A percentile compares a stretch with the other conserved stretches of the same genome.
phyloP scores from a whole-genome alignment of 2,113 vertebrate genomes.

The Proteles cristata region DNA sequence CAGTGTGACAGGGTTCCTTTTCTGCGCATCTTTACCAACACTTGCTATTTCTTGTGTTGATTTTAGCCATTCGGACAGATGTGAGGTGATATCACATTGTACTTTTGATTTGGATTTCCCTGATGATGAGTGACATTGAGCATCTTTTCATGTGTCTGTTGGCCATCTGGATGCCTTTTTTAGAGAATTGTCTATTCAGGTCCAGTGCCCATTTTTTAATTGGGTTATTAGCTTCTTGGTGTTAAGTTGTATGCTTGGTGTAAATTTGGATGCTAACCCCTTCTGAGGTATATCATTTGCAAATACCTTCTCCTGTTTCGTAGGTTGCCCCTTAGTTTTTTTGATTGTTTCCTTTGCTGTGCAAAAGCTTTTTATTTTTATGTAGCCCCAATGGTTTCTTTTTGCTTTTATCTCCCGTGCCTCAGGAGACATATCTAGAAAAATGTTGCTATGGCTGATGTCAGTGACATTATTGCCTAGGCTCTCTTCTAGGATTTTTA shows the following conservation, averaged over 20 bases:
- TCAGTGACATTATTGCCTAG: background rate
- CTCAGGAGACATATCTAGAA: background rate
- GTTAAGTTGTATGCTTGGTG: background rate
- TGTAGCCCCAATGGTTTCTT: background rate
- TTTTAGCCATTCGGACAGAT: background rate
- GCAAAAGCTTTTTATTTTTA: background rate
- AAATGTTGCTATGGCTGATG: background rate
- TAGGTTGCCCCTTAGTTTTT: background rate
- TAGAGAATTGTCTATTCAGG: background rate
- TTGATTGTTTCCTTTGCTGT: background rate
- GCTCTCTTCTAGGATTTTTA: background rate
- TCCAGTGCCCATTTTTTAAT: background rate
- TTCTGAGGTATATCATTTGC: background rate
- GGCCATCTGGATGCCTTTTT: background rate
- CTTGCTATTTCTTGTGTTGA: background rate
- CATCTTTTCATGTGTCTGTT: background rate
- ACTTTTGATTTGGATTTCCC: background rate
- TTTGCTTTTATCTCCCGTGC: background rate
- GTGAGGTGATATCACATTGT: background rate
- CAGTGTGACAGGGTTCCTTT: background rate
- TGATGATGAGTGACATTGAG: background rate
- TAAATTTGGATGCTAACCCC: background rate
- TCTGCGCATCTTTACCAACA: background rate
- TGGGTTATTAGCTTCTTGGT: background rate
- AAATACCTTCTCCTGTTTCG: background rate